Conservation (phyloP, 1,140 invertebrate species). For the Spodoptera litura region DNA sequence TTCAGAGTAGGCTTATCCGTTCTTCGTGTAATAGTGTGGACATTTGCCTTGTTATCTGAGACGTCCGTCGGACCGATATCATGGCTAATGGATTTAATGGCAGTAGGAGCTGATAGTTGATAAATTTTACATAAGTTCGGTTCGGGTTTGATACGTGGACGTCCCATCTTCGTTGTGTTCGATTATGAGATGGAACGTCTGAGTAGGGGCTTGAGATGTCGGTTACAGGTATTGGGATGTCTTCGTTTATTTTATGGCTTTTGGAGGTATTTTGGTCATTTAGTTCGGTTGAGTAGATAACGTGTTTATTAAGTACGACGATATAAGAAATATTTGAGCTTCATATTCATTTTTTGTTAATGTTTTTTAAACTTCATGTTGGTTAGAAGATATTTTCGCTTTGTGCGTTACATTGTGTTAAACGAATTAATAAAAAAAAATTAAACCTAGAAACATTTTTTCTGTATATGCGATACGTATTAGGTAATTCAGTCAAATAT, state of each 20-base stretch:
- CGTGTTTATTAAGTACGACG: too few species aligned
- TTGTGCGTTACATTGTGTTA: too few species aligned
- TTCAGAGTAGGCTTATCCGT: slow-evolving; percentile 80
- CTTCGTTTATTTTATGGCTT: not conserved
- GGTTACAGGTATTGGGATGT: not conserved
- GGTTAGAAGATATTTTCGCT: too few species aligned
- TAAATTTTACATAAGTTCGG: slow-evolving; percentile 49
- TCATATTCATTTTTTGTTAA: too few species aligned
- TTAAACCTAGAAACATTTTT: too few species aligned
- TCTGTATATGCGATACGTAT: too few species aligned
- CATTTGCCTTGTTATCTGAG: slow-evolving; percentile 54
- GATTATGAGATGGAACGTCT: slow-evolving; percentile 15
- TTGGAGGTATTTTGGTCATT: not conserved
- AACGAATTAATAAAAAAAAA: too few species aligned
- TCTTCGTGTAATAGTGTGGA: slow-evolving; percentile 70
- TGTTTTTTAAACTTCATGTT: too few species aligned
- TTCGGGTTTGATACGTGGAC: slow-evolving; percentile 21
- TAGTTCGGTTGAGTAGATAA: too few species aligned
- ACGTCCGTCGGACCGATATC: slow-evolving; percentile 45
- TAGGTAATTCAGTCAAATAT: too few species aligned
- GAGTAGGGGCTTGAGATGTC: slow-evolving; percentile 16
- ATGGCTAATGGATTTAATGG: slow-evolving; percentile 50
- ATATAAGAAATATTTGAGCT: too few species aligned
- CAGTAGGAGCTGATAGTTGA: slow-evolving; percentile 40
- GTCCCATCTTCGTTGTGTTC: slow-evolving; percentile 1